Evolutionary conservation across 2,888 invertebrate genomes (phyloP).

Genomic region (Macrophya alboannulata): DNA sequence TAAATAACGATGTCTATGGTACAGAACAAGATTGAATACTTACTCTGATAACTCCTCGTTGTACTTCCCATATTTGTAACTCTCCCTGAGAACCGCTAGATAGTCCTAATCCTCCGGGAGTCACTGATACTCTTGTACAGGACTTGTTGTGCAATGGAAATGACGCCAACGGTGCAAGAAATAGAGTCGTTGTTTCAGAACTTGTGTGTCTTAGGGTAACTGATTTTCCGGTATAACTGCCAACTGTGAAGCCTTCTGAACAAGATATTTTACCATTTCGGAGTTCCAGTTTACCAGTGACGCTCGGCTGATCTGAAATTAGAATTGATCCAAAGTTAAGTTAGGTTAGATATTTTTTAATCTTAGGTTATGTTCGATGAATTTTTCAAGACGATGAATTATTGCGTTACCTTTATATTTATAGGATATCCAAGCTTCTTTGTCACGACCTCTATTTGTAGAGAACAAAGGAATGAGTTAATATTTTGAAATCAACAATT

Average conservation of each 20-base stretch:
- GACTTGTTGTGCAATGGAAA: slow-evolving; percentile 81
- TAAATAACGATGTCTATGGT: background rate
- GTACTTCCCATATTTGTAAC: slow-evolving; percentile 85
- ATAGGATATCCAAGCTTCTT: slow-evolving; percentile 81
- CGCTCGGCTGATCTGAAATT: slow-evolving; percentile 76
- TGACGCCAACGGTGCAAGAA: slow-evolving; percentile 81
- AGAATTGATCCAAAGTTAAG: background rate
- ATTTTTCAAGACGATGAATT: background rate
- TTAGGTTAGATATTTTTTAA: background rate
- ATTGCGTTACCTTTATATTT: slow-evolving; percentile 75
- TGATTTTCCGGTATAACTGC: slow-evolving; percentile 79
- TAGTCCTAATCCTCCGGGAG: slow-evolving; percentile 84
- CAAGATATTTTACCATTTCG: slow-evolving; percentile 79
- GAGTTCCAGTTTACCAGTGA: slow-evolving; percentile 80
- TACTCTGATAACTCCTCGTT: slow-evolving; percentile 82
- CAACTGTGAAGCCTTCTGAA: slow-evolving; percentile 79
- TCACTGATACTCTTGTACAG: slow-evolving; percentile 83
- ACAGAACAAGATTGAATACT: slow-evolving; percentile 50
- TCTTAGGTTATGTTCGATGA: background rate
- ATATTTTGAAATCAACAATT: slow-evolving; percentile 14
- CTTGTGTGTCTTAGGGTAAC: slow-evolving; percentile 80
- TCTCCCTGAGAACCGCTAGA: slow-evolving; percentile 84
- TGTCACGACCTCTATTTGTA: slow-evolving; percentile 79
- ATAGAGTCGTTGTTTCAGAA: slow-evolving; percentile 80
- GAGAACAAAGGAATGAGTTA: slow-evolving; percentile 55